These are phyloP conservation scores for Alfaro cultratus DNA, from an alignment of 2,797 vertebrate species.

Conservation along the genomic window DNA sequence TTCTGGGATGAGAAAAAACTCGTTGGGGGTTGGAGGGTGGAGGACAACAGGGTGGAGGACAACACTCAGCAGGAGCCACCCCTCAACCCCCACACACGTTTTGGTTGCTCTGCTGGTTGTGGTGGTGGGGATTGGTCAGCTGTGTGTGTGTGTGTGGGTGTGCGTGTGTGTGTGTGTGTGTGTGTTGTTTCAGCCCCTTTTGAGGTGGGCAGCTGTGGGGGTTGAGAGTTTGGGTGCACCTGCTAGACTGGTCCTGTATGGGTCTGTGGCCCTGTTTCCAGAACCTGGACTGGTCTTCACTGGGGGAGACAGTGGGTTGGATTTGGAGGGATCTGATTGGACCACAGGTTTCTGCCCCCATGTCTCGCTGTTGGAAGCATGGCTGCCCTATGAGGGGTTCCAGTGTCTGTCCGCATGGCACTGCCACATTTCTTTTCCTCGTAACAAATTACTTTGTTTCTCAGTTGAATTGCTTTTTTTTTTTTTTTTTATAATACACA, in stretches of 20 bases:
- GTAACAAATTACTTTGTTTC: neutral
- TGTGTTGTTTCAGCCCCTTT: neutral
- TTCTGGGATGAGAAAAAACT: neutral
- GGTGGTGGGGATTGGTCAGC: neutral
- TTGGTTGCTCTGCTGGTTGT: neutral
- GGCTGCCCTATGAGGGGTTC: neutral
- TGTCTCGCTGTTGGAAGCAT: neutral
- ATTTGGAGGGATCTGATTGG: neutral
- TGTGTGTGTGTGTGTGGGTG: too few relatives aligned
- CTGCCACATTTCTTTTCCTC: neutral
- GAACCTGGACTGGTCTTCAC: neutral
- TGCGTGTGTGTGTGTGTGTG: neutral
- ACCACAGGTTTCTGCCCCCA: neutral
- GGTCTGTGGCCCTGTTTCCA: neutral
- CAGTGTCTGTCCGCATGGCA: neutral
- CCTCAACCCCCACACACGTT: too few relatives aligned
- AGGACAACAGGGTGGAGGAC: too few relatives aligned
- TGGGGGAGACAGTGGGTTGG: neutral
- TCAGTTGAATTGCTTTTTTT: neutral
- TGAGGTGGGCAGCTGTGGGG: neutral
- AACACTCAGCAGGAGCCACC: too few relatives aligned
- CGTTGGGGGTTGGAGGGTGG: too few relatives aligned
- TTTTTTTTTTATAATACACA: neutral
- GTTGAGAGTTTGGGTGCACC: neutral
- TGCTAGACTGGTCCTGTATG: neutral